Evolutionary conservation across 2,888 invertebrate species (phyloP).

Genomic region (Ophioninae sp.): DNA sequence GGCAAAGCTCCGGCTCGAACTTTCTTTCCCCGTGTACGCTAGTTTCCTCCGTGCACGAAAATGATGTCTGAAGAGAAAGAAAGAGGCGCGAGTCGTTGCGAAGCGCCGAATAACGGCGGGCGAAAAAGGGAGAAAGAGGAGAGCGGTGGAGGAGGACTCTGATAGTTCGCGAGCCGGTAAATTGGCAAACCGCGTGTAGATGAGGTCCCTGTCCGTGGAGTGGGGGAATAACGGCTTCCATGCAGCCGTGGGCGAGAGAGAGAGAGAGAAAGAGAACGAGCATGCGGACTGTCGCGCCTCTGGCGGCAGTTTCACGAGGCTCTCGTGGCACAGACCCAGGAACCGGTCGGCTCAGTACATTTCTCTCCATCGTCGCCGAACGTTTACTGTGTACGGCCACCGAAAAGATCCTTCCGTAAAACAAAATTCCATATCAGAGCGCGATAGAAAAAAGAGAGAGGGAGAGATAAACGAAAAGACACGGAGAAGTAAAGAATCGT

Average conservation of each 20-base stretch:
- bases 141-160: background rate
- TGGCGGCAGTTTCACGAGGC: constrained; percentile 26
- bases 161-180: constrained; percentile 28
- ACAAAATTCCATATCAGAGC: constrained; percentile 4
- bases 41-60: background rate
- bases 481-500: constrained; percentile 41
- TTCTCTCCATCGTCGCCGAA: constrained; percentile 69
- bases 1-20: background rate
- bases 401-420: constrained; percentile 5
- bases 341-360: constrained; percentile 71
- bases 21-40: background rate
- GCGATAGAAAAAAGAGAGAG: background rate
- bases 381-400: constrained; percentile 58
- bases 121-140: too few relatives aligned
- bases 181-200: constrained; percentile 45
- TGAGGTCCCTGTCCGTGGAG: background rate
- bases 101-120: constrained; percentile 14
- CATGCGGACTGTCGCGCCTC: constrained; percentile 28
- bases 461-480: background rate
- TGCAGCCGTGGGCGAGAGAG: constrained; percentile 22
- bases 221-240: constrained; percentile 28
- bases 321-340: constrained; percentile 67
- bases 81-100: constrained; percentile 11
- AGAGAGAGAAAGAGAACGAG: background rate
- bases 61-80: constrained; percentile 5